phyloP scores from a whole-genome alignment of 2,113 vertebrate genomes.

The Hippocampus mohnikei region DNA sequence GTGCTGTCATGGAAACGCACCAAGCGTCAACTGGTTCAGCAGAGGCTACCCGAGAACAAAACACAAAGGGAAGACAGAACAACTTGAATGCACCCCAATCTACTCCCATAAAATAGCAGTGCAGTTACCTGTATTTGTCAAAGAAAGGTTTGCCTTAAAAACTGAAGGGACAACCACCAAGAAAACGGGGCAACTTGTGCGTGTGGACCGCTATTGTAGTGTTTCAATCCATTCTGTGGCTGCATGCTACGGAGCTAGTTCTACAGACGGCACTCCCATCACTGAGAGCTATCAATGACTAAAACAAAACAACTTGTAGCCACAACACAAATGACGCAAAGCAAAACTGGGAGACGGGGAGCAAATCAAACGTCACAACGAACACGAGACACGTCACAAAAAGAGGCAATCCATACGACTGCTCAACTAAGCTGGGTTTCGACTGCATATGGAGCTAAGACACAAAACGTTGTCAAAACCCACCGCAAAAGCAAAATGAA shows the following conservation, averaged over 20 bases:
- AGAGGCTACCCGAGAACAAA: conserved; percentile 34
- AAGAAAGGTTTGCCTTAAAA: conserved; percentile 15
- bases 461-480: conserved; percentile 33
- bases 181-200: not conserved
- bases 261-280: conserved; percentile 23
- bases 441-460: conserved; percentile 6
- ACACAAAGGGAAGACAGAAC: conserved; percentile 30
- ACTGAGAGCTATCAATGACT: conserved; percentile 28
- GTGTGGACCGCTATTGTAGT: not conserved
- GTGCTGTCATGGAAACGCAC: not conserved
- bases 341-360: conserved; percentile 64
- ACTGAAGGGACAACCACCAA: conserved; percentile 20
- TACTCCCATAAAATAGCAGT: conserved; percentile 16
- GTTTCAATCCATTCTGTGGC: not conserved
- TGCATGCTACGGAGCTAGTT: conserved; percentile 23
- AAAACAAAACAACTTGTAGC: conserved; percentile 28
- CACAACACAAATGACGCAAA: conserved; percentile 54
- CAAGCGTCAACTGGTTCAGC: conserved; percentile 31
- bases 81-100: conserved; percentile 17
- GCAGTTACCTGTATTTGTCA: conserved; percentile 13
- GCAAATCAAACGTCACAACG: conserved; percentile 65
- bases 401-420: conserved; percentile 22
- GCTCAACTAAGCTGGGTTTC: not conserved
- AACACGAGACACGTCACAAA: conserved; percentile 62
- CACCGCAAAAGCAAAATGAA: conserved; percentile 23